Conservation (phyloP, 2,888 invertebrate genomes). For the Cryptocheilus praepositus region DNA sequence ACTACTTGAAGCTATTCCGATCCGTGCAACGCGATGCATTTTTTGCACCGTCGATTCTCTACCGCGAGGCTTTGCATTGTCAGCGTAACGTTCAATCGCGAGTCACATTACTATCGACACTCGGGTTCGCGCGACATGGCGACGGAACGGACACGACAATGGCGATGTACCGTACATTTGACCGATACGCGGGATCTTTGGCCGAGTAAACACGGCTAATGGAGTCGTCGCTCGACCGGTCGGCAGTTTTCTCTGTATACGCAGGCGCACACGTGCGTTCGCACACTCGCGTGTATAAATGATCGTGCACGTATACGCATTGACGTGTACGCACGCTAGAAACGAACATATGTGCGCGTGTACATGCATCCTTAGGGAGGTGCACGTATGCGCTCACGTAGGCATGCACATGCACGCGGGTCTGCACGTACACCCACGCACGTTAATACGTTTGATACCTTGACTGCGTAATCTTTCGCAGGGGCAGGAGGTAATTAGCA, state of each 20-base stretch:
- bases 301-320: neutral
- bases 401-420: neutral
- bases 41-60: too few species aligned
- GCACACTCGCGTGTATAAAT: slow-evolving; percentile 15
- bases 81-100: neutral
- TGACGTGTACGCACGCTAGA: neutral
- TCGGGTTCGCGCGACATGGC: slow-evolving; percentile 30
- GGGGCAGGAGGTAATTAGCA: slow-evolving; percentile 69
- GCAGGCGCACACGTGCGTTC: neutral
- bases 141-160: slow-evolving; percentile 25
- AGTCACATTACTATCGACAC: slow-evolving; percentile 35
- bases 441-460: slow-evolving; percentile 64
- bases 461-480: slow-evolving; percentile 64
- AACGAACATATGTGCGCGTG: too few species aligned
- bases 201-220: slow-evolving; percentile 50
- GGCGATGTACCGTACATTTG: slow-evolving; percentile 24
- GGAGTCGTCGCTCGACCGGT: slow-evolving; percentile 6
- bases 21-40: too few species aligned
- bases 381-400: slow-evolving; percentile 11
- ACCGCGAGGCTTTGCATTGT: too few species aligned
- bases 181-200: slow-evolving; percentile 50
- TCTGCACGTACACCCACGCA: slow-evolving; percentile 31
- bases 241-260: slow-evolving; percentile 7
- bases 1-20: too few species aligned
- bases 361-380: too few species aligned